Percentiles rank a stretch among this genome's conserved stretches.
phyloP scores from a whole-genome alignment of 1,140 invertebrate genomes.

The Colletes latitarsis region DNA sequence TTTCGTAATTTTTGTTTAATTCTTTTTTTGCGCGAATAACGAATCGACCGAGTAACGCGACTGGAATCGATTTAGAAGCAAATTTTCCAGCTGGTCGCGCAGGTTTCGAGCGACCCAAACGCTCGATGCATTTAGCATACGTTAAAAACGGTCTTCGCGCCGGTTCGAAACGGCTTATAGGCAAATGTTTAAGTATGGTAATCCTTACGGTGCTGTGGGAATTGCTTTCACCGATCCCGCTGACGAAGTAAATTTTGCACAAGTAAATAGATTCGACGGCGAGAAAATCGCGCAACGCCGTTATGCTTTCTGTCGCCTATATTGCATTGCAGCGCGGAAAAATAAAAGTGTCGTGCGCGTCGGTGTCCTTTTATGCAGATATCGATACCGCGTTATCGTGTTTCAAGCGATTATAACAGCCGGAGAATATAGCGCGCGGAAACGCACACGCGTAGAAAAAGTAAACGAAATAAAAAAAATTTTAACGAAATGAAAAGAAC shows the following conservation, averaged over 20 bases:
- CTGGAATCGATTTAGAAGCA: too few species aligned
- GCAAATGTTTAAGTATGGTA: neutral
- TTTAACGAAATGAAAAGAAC: neutral
- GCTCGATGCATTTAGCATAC: neutral
- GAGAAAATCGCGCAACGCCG: slow-evolving; percentile 18
- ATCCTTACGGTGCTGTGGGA: slow-evolving; percentile 6
- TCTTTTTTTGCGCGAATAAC: too few species aligned
- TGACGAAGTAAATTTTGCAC: slow-evolving; percentile 16
- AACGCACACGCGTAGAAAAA: too few species aligned
- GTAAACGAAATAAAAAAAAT: too few species aligned
- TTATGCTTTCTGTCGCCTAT: slow-evolving; percentile 36
- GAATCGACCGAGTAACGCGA: too few species aligned
- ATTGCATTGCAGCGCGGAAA: slow-evolving; percentile 22
- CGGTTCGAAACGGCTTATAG: neutral
- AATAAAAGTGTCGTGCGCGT: neutral
- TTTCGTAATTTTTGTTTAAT: too few species aligned
- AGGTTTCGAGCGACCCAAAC: neutral
- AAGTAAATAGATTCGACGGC: too few species aligned
- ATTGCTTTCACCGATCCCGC: slow-evolving; percentile 10
- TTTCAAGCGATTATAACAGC: slow-evolving; percentile 9
- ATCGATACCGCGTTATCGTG: slow-evolving; percentile 26
- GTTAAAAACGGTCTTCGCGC: neutral
- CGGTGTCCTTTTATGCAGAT: neutral
- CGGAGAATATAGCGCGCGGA: neutral
- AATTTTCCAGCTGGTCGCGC: neutral